A percentile compares a stretch with the other conserved stretches of the same genome.
Conservation (phyloP, 1,140 invertebrate species). For the Carcinoscorpius rotundicauda region DNA sequence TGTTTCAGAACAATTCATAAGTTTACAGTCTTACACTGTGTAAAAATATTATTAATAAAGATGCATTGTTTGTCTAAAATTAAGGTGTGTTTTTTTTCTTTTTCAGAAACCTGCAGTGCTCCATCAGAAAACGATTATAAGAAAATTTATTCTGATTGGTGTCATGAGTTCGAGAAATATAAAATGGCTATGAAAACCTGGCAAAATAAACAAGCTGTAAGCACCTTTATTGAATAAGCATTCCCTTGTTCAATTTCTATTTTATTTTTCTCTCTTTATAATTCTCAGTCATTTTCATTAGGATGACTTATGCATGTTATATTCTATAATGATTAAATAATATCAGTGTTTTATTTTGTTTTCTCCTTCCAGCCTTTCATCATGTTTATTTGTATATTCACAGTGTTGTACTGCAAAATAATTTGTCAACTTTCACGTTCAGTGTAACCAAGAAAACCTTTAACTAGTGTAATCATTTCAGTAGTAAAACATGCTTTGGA, state of each 20-base stretch:
- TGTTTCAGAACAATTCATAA: background rate
- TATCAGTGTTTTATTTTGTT: background rate
- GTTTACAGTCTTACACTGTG: background rate
- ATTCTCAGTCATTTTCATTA: background rate
- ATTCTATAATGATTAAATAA: background rate
- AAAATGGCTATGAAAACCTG: conserved; percentile 89
- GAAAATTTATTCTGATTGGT: conserved; percentile 93
- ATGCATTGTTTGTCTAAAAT: background rate
- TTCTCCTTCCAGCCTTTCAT: too few relatives aligned
- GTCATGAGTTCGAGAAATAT: conserved; percentile 91
- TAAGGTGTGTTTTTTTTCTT: conserved; percentile 53
- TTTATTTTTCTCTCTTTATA: background rate
- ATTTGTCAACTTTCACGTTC: too few relatives aligned
- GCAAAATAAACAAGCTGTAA: conserved; percentile 86
- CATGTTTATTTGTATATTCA: too few relatives aligned
- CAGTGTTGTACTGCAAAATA: too few relatives aligned
- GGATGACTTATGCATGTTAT: conserved; percentile 2
- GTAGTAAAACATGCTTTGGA: too few relatives aligned
- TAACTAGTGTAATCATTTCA: too few relatives aligned
- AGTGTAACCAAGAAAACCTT: too few relatives aligned
- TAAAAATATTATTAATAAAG: background rate
- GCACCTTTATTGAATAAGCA: conserved; percentile 28
- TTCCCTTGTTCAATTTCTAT: background rate
- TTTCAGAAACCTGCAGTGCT: conserved; percentile 43
- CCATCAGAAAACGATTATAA: conserved; percentile 63